Evolutionary conservation across 2,888 invertebrate genomes (phyloP).

Genomic region (Sinopyrophorus schimmeli): DNA sequence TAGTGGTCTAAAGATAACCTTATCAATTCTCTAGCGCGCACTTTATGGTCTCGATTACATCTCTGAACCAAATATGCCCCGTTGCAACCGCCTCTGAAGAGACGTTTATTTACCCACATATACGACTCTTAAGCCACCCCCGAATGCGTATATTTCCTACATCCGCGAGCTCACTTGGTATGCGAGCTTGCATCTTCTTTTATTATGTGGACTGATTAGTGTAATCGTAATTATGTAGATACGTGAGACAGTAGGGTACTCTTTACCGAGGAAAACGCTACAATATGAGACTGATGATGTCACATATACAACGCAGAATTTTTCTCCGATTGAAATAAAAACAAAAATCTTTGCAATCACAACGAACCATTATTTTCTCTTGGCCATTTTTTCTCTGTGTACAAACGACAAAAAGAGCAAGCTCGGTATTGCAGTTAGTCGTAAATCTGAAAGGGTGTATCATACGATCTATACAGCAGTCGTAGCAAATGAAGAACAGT

Average conservation of each 20-base stretch:
- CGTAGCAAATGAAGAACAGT: conserved; percentile 42
- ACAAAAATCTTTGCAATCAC: too few species aligned
- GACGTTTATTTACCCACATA: conserved; percentile 31
- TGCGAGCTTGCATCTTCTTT: conserved; percentile 47
- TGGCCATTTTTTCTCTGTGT: too few species aligned
- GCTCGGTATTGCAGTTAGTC: conserved; percentile 26
- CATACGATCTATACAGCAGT: conserved; percentile 36
- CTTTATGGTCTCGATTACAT: conserved; percentile 44
- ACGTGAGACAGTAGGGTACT: conserved; percentile 45
- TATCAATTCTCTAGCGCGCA: conserved; percentile 52
- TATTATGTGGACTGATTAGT: conserved; percentile 50
- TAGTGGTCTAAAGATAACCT: conserved; percentile 53
- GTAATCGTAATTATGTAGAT: conserved; percentile 48
- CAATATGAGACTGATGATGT: neutral
- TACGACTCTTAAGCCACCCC: conserved; percentile 33
- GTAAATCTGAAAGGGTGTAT: conserved; percentile 40
- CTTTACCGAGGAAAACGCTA: conserved; percentile 11
- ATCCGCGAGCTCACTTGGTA: conserved; percentile 40
- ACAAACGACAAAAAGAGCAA: conserved; percentile 24
- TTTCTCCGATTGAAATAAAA: too few species aligned
- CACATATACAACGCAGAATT: too few species aligned
- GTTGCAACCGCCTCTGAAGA: conserved; percentile 29
- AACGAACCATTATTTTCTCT: too few species aligned
- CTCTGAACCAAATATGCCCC: conserved; percentile 28
- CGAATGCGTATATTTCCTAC: conserved; percentile 29